These are phyloP conservation scores for Coregonus clupeaformis DNA, from an alignment of 2,113 vertebrate species.

Conservation along the genomic window DNA sequence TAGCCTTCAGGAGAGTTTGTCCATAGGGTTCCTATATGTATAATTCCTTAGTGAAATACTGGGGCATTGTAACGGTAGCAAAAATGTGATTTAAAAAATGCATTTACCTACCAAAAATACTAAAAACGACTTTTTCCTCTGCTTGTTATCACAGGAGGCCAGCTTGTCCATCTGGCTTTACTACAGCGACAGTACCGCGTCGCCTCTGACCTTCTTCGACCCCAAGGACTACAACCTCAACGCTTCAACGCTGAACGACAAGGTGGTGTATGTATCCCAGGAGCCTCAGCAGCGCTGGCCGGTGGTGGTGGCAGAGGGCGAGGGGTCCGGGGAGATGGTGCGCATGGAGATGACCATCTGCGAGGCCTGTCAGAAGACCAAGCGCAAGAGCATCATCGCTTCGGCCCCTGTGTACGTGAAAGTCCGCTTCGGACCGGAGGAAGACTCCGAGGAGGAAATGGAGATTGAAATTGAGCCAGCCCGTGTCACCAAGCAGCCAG, in stretches of 20 bases:
- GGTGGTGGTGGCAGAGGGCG: conserved; percentile 84
- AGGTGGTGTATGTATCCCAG: conserved; percentile 83
- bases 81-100: not conserved
- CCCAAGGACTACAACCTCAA: conserved; percentile 94
- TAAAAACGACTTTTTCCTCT: not conserved
- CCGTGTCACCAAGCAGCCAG: conserved; percentile 73
- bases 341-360: conserved; percentile 89
- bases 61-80: not conserved
- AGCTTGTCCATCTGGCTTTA: conserved; percentile 92
- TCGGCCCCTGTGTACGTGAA: conserved; percentile 80
- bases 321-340: conserved; percentile 84
- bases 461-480: conserved; percentile 52
- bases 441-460: conserved; percentile 79
- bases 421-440: conserved; percentile 84
- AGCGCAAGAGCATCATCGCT: conserved; percentile 90
- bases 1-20: not conserved
- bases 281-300: conserved; percentile 84
- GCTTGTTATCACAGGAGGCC: conserved; percentile 80
- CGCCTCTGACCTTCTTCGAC: conserved; percentile 88
- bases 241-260: conserved; percentile 85
- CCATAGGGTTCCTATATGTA: not conserved
- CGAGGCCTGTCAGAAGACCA: conserved; percentile 95
- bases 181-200: conserved; percentile 91
- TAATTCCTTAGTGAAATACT: not conserved
- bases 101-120: too few species aligned